These are phyloP conservation scores for Chionomys nivalis DNA, from an alignment of 2,113 vertebrate species.

Conservation along the genomic window DNA sequence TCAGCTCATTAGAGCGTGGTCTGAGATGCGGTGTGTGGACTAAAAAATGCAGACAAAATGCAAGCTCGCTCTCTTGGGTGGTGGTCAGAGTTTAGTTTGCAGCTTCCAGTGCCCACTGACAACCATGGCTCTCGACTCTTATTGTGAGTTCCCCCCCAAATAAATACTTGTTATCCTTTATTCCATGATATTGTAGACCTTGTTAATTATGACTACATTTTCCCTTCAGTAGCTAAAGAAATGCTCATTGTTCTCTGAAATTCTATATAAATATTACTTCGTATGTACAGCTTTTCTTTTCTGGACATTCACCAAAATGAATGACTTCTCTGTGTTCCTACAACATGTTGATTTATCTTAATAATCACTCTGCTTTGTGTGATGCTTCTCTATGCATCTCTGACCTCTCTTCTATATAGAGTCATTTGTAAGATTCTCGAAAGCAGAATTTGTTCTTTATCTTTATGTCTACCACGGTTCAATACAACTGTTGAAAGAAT, in stretches of 20 bases:
- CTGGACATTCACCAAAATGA: slow-evolving; percentile 36
- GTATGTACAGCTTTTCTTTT: slow-evolving; percentile 30
- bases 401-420: not conserved
- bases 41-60: too few species aligned
- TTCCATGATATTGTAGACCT: too few species aligned
- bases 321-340: slow-evolving; percentile 20
- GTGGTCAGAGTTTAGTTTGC: too few species aligned
- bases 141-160: too few species aligned
- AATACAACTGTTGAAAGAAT: not conserved
- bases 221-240: not conserved
- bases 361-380: slow-evolving; percentile 62
- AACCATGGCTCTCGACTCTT: too few species aligned
- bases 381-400: slow-evolving; percentile 53
- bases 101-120: too few species aligned
- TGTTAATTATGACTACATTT: too few species aligned
- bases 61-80: too few species aligned
- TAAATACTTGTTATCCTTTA: too few species aligned
- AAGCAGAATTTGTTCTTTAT: slow-evolving; percentile 43
- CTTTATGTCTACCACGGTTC: not conserved
- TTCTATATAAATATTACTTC: not conserved
- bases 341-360: slow-evolving; percentile 52
- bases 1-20: too few species aligned
- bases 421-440: slow-evolving; percentile 29
- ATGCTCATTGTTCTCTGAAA: not conserved
- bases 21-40: too few species aligned